phyloP scores from a whole-genome alignment of 2,888 invertebrate species.

The Leucophora obtusa region DNA sequence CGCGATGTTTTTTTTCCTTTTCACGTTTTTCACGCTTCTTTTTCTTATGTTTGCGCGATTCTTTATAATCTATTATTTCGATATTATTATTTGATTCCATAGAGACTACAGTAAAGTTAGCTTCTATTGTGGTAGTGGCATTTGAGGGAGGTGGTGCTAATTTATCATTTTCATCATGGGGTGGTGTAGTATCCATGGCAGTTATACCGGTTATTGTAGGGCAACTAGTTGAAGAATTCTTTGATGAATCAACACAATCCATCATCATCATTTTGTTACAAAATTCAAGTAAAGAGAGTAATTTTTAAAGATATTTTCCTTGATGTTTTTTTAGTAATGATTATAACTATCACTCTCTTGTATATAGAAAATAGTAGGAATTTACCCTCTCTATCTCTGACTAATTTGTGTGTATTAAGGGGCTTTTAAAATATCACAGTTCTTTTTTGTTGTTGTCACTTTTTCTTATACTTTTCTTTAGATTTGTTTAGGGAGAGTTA shows the following conservation, averaged over 20 bases:
- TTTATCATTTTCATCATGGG: constrained; percentile 61
- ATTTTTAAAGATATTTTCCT: constrained; percentile 1
- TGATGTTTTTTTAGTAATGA: neutral
- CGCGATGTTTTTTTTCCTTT: constrained; percentile 74
- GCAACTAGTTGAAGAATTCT: constrained; percentile 68
- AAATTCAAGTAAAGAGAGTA: too few relatives aligned
- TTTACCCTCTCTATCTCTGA: neutral
- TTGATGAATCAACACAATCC: constrained; percentile 70
- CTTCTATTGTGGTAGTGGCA: constrained; percentile 48
- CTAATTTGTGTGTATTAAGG: neutral
- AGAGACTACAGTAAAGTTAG: constrained; percentile 56
- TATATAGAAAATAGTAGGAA: neutral
- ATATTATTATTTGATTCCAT: constrained; percentile 73
- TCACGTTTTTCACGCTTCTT: constrained; percentile 78
- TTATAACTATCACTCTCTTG: neutral
- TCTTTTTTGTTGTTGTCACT: neutral
- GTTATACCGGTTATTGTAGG: constrained; percentile 68
- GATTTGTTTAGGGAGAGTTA: neutral
- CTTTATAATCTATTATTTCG: constrained; percentile 75
- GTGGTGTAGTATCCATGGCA: constrained; percentile 67
- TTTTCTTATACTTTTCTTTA: constrained; percentile 11
- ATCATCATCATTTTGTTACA: constrained; percentile 74
- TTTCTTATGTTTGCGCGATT: constrained; percentile 77
- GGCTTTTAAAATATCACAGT: constrained; percentile 6
- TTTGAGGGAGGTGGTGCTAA: constrained; percentile 44